Evolutionary conservation across 92 coral and sea anemone species (phyloP).

Genomic region (Epizoanthus ramosus): DNA sequence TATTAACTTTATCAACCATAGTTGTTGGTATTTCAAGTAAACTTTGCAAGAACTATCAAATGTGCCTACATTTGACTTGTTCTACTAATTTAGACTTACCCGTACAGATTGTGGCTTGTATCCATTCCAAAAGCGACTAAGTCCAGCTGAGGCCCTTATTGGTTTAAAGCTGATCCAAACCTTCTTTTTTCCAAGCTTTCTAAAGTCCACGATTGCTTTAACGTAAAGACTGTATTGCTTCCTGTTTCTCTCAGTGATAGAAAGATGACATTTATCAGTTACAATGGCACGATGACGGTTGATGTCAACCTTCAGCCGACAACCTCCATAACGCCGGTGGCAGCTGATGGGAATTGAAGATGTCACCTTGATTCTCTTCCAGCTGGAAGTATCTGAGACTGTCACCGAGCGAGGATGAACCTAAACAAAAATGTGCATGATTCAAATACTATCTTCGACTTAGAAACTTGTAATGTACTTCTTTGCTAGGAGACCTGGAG

Average conservation of each 20-base stretch:
- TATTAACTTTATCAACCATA: too few relatives aligned
- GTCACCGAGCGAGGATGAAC: constrained; percentile 64
- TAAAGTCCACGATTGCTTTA: constrained; percentile 75
- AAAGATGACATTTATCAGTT: constrained; percentile 75
- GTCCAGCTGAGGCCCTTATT: constrained; percentile 68
- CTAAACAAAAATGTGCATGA: constrained; percentile 8
- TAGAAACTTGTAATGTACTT: too few relatives aligned
- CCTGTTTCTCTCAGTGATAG: constrained; percentile 67
- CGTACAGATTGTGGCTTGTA: constrained; percentile 62
- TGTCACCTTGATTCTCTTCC: constrained; percentile 68
- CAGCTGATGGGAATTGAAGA: constrained; percentile 71
- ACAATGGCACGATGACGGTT: constrained; percentile 62
- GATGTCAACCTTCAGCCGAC: constrained; percentile 58
- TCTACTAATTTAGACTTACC: constrained; percentile 36
- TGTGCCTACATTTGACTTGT: too few relatives aligned
- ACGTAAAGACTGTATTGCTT: constrained; percentile 55
- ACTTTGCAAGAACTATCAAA: too few relatives aligned
- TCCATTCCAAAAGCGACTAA: constrained; percentile 80
- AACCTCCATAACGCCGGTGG: constrained; percentile 47
- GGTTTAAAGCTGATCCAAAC: constrained; percentile 56
- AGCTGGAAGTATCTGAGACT: constrained; percentile 65
- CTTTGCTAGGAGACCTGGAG: too few relatives aligned
- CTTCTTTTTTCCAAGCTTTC: constrained; percentile 59
- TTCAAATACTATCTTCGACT: too few relatives aligned
- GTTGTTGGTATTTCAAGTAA: too few relatives aligned